Percentiles rank a stretch among this genome's conserved stretches.
Conservation (phyloP, 2,888 invertebrate species). For the Drosophila imparisetae region DNA sequence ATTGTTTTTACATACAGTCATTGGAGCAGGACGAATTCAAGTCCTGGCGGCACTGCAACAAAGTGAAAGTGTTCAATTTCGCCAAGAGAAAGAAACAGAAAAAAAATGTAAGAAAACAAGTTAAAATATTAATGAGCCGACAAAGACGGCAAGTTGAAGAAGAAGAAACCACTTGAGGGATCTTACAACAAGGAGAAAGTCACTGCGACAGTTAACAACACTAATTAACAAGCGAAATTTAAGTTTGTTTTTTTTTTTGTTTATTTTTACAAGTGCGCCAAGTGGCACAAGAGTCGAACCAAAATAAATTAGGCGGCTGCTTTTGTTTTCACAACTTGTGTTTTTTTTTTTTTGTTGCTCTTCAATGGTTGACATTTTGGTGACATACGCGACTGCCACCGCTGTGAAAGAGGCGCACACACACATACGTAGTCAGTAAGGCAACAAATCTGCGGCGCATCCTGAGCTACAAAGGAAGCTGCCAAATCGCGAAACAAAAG, state of each 20-base stretch:
- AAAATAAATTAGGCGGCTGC: constrained; percentile 62
- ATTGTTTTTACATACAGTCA: constrained; percentile 37
- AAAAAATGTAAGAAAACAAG: background rate
- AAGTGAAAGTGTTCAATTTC: constrained; percentile 75
- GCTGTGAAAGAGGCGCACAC: constrained; percentile 40
- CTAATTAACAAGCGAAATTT: constrained; percentile 74
- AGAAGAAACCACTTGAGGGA: constrained; percentile 54
- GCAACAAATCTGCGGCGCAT: constrained; percentile 20
- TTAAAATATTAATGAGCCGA: constrained; percentile 72
- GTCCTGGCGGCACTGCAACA: constrained; percentile 58
- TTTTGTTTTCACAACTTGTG: constrained; percentile 79
- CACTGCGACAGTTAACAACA: constrained; percentile 69
- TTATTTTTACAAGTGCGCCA: constrained; percentile 73
- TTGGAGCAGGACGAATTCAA: constrained; percentile 39
- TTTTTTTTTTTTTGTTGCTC: constrained; percentile 25
- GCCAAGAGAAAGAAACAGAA: background rate
- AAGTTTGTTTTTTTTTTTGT: constrained; percentile 31
- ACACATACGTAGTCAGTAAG: background rate
- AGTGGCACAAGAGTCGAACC: constrained; percentile 48
- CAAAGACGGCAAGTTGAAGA: constrained; percentile 39
- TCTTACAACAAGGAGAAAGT: constrained; percentile 64
- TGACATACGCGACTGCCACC: constrained; percentile 73
- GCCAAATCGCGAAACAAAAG: constrained; percentile 48
- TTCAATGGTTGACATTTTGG: constrained; percentile 54
- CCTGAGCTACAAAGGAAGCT: constrained; percentile 52